These are phyloP conservation scores for Brachystomella parvula DNA, from an alignment of 1,140 invertebrate genomes.

Conservation along the genomic window DNA sequence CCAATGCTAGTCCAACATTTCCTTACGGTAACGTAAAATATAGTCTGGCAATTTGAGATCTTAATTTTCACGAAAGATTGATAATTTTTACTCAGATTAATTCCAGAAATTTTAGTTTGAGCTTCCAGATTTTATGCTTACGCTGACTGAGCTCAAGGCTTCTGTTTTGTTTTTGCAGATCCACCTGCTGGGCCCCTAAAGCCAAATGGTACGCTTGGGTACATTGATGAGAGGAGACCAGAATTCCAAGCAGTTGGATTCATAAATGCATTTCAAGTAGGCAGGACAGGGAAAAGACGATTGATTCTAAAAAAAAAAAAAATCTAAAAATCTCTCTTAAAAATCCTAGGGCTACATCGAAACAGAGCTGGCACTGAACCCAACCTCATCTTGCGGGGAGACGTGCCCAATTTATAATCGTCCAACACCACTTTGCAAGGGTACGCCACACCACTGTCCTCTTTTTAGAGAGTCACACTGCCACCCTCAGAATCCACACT, in stretches of 20 bases:
- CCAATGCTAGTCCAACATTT: conserved; percentile 5
- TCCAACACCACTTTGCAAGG: not conserved
- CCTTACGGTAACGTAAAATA: conserved; percentile 19
- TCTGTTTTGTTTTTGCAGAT: not conserved
- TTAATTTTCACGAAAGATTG: no score
- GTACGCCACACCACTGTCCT: conserved; percentile 1
- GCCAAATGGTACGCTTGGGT: conserved; percentile 15
- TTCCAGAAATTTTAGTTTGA: no score
- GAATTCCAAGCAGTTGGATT: conserved; percentile 6
- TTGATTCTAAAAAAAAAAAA: not conserved
- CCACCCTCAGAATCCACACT: not conserved
- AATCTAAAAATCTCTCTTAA: not conserved
- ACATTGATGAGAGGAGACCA: conserved; percentile 11
- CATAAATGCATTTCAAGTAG: conserved; percentile 9
- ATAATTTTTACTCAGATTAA: no score
- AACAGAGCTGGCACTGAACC: conserved; percentile 18
- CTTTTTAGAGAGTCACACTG: conserved; percentile 7
- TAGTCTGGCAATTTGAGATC: no score
- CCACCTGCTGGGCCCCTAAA: conserved; percentile 24
- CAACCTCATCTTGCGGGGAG: not conserved
- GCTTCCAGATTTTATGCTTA: not conserved
- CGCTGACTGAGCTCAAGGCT: not conserved
- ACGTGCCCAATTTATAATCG: conserved; percentile 17
- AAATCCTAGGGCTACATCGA: conserved; percentile 23
- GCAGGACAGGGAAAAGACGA: no score